Percentiles rank a stretch among this genome's conserved stretches.
Evolutionary conservation across 2,797 vertebrate species (phyloP).

Genomic region (Mastacembelus armatus): DNA sequence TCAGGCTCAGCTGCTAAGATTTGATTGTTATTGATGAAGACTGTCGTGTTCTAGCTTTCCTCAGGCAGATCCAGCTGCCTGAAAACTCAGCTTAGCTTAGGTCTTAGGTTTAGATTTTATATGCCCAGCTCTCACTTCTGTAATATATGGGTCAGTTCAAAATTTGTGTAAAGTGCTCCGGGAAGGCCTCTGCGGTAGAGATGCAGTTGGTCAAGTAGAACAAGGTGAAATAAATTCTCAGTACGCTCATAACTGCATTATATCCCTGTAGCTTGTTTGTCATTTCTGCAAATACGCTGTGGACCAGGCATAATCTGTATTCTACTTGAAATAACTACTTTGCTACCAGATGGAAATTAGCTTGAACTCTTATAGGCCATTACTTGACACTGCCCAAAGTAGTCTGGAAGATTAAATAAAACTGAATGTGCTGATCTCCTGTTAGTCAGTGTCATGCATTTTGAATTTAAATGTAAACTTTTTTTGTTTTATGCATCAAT

Average conservation of each 20-base stretch:
- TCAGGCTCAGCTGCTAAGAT: too few species aligned
- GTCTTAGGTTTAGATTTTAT: neutral
- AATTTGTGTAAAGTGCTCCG: neutral
- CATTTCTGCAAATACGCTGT: slow-evolving; percentile 11
- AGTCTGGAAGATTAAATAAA: slow-evolving; percentile 39
- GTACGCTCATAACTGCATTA: slow-evolving; percentile 11
- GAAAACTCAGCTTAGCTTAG: too few species aligned
- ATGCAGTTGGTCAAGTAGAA: neutral
- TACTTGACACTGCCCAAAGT: slow-evolving; percentile 51
- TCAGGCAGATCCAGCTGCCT: too few species aligned
- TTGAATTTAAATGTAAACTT: slow-evolving; percentile 53
- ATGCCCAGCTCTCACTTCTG: neutral
- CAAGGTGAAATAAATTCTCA: neutral
- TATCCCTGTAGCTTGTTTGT: neutral
- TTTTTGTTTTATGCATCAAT: too few species aligned
- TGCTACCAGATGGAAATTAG: slow-evolving; percentile 34
- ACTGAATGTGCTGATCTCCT: slow-evolving; percentile 51
- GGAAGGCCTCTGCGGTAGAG: neutral
- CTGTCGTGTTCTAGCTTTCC: too few species aligned
- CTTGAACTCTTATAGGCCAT: slow-evolving; percentile 54
- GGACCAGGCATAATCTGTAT: slow-evolving; percentile 17
- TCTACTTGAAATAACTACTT: slow-evolving; percentile 20
- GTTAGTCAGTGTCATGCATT: slow-evolving; percentile 50
- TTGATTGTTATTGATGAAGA: too few species aligned
- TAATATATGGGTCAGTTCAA: neutral